These are phyloP conservation scores for Scyliorhinus canicula DNA, from an alignment of 2,797 vertebrate genomes.

Conservation along the genomic window DNA sequence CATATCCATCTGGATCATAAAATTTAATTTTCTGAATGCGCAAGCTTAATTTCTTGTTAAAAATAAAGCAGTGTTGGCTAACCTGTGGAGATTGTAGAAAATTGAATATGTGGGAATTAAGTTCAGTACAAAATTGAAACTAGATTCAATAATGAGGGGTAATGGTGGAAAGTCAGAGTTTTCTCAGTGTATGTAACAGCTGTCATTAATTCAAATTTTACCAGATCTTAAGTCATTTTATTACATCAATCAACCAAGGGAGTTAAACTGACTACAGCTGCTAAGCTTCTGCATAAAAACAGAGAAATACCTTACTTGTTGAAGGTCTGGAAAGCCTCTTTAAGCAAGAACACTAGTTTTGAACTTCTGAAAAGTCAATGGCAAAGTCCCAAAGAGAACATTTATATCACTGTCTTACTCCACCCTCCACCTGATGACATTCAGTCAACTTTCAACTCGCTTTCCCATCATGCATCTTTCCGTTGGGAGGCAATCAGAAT, in stretches of 20 bases:
- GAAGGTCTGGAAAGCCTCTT: conserved; percentile 24
- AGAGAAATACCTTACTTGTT: not conserved
- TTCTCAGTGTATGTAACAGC: not conserved
- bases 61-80: not conserved
- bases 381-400: conserved; percentile 17
- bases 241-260: conserved; percentile 6
- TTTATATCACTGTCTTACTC: not conserved
- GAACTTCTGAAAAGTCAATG: not conserved
- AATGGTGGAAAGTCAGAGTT: not conserved
- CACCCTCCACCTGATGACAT: conserved; percentile 8
- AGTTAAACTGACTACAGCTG: not conserved
- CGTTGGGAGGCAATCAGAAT: not conserved
- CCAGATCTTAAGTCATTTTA: conserved; percentile 22
- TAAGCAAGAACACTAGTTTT: not conserved
- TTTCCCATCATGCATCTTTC: not conserved
- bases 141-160: not conserved
- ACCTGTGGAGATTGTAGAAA: not conserved
- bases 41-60: not conserved
- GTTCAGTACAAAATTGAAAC: not conserved
- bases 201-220: conserved; percentile 31
- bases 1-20: not conserved
- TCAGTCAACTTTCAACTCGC: not conserved
- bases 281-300: not conserved
- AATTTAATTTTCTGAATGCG: not conserved
- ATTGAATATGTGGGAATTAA: not conserved